These are phyloP conservation scores for Drosophila ambigua DNA, from an alignment of 1,140 invertebrate genomes.

Conservation along the genomic window DNA sequence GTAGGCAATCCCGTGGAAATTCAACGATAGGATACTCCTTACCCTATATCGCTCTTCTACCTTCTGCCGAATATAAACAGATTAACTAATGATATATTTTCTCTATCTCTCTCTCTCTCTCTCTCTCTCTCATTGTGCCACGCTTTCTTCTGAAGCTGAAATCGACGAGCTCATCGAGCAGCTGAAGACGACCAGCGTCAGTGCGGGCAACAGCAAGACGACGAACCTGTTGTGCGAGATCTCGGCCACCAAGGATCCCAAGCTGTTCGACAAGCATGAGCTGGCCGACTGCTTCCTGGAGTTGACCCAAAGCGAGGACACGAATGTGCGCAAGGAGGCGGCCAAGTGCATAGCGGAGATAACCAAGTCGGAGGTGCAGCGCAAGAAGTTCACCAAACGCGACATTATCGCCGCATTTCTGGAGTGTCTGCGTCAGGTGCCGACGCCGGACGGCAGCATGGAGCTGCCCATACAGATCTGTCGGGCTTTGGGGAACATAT, in stretches of 20 bases:
- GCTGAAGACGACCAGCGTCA: constrained; percentile 75
- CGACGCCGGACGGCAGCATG: constrained; percentile 79
- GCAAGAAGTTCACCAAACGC: constrained; percentile 87
- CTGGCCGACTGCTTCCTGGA: constrained; percentile 74
- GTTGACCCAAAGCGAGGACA: constrained; percentile 68
- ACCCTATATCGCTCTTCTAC: not conserved
- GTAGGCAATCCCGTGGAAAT: not conserved
- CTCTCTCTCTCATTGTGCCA: not conserved
- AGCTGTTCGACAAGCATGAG: constrained; percentile 81
- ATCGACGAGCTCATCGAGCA: constrained; percentile 82
- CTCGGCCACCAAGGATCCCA: constrained; percentile 81
- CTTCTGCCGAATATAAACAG: no score
- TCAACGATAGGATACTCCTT: not conserved
- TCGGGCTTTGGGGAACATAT: constrained; percentile 93
- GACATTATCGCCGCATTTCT: constrained; percentile 86
- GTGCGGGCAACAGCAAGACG: constrained; percentile 67
- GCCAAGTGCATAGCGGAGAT: constrained; percentile 89
- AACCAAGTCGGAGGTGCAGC: constrained; percentile 88
- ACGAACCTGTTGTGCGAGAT: constrained; percentile 72
- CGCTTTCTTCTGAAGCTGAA: constrained; percentile 56
- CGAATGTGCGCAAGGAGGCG: constrained; percentile 79
- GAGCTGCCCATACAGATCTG: constrained; percentile 89
- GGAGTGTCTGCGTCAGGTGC: constrained; percentile 82
- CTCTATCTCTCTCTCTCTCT: not conserved
- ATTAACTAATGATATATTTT: not conserved